Percentiles rank a stretch among this genome's conserved stretches.
Conservation (phyloP, 2,888 invertebrate genomes). For the Heteromyza rotundicornis region DNA sequence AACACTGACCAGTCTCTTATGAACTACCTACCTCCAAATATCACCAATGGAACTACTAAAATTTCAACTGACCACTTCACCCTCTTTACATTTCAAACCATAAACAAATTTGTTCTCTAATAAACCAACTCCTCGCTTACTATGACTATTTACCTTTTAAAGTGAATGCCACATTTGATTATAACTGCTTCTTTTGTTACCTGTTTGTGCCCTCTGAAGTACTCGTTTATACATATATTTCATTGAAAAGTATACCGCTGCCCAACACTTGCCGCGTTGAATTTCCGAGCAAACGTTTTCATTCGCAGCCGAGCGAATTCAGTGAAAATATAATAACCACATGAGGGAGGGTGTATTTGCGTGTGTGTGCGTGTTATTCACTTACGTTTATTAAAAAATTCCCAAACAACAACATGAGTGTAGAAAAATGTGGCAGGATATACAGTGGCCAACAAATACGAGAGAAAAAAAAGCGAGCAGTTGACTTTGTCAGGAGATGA, state of each 20-base stretch:
- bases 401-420: not conserved
- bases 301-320: not conserved
- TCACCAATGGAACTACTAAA: too few relatives aligned
- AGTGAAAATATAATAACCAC: not conserved
- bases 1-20: too few relatives aligned
- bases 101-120: too few relatives aligned
- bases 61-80: too few relatives aligned
- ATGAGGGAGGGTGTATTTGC: not conserved
- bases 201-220: too few relatives aligned
- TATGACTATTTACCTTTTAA: not conserved
- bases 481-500: not conserved
- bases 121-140: not conserved
- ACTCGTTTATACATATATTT: too few relatives aligned
- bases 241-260: too few relatives aligned
- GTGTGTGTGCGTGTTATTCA: too few relatives aligned
- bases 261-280: not conserved
- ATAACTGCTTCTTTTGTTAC: too few relatives aligned
- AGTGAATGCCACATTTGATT: not conserved
- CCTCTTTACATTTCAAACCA: too few relatives aligned
- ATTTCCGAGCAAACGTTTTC: not conserved
- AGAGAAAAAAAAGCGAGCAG: not conserved
- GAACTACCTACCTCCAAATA: too few relatives aligned
- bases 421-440: not conserved
- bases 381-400: conserved; percentile 4
- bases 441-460: not conserved